Conservation (phyloP, 2,888 invertebrate species). For the Scrobipalpa atriplicella region DNA sequence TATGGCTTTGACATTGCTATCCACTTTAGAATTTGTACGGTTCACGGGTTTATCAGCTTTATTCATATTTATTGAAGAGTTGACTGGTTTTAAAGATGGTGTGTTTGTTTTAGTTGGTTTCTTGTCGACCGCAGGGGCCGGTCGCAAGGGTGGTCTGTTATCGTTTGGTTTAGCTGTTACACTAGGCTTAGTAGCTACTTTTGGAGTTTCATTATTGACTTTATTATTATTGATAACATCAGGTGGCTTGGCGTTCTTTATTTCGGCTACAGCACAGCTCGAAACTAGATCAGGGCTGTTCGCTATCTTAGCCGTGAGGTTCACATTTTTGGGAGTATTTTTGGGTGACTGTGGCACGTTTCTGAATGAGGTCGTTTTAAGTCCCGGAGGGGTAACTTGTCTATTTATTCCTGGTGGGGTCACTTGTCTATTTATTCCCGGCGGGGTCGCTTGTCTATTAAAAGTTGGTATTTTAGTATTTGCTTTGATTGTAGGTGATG, state of each 20-base stretch:
- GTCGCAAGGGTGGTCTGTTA: slow-evolving; percentile 67
- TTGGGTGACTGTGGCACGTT: slow-evolving; percentile 71
- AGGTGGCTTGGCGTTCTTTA: slow-evolving; percentile 81
- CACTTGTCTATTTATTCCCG: slow-evolving; percentile 68
- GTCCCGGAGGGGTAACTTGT: slow-evolving; percentile 78
- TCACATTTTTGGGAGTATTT: slow-evolving; percentile 56
- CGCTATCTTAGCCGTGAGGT: slow-evolving; percentile 59
- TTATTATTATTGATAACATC: slow-evolving; percentile 84
- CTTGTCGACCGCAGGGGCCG: slow-evolving; percentile 67
- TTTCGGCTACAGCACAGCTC: slow-evolving; percentile 84
- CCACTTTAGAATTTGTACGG: slow-evolving; percentile 66
- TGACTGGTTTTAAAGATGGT: slow-evolving; percentile 59
- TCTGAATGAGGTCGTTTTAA: slow-evolving; percentile 72
- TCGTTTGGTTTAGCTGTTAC: slow-evolving; percentile 69
- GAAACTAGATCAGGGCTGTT: slow-evolving; percentile 89
- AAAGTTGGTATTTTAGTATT: slow-evolving; percentile 78
- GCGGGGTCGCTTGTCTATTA: slow-evolving; percentile 75
- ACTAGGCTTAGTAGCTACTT: slow-evolving; percentile 71
- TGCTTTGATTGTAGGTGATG: slow-evolving; percentile 69
- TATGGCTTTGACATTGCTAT: slow-evolving; percentile 69
- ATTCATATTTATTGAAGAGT: slow-evolving; percentile 53
- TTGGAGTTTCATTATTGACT: slow-evolving; percentile 68
- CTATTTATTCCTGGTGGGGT: slow-evolving; percentile 75
- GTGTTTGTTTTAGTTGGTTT: slow-evolving; percentile 60
- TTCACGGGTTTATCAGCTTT: slow-evolving; percentile 60